phyloP scores from a whole-genome alignment of 2,797 vertebrate genomes.

The Pygocentrus nattereri region DNA sequence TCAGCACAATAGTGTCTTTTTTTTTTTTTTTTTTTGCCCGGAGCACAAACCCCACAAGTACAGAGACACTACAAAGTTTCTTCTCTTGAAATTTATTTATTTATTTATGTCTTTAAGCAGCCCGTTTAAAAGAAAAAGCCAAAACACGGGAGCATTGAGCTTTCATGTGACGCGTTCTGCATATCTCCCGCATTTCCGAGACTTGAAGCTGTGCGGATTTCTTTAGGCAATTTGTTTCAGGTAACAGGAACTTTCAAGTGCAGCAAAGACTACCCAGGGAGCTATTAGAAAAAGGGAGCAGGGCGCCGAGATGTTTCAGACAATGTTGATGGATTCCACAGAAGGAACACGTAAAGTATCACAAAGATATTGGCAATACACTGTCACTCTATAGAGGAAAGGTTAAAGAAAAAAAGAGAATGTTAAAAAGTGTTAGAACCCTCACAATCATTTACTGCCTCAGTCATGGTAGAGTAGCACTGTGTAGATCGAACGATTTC shows the following conservation, averaged over 20 bases:
- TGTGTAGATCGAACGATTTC: not conserved
- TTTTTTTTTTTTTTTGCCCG: conserved; percentile 77
- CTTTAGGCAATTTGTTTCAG: conserved; percentile 88
- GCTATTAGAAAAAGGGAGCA: conserved; percentile 74
- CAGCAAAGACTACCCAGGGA: conserved; percentile 81
- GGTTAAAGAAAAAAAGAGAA: not conserved
- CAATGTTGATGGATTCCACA: conserved; percentile 80
- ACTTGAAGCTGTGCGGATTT: conserved; percentile 76
- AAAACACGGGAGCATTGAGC: conserved; percentile 80
- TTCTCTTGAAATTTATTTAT: conserved; percentile 71
- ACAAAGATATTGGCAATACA: conserved; percentile 8
- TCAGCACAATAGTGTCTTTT: conserved; percentile 54
- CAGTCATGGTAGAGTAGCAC: not conserved
- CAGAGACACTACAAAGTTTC: conserved; percentile 81
- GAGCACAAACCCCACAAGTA: conserved; percentile 79
- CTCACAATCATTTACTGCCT: conserved; percentile 9
- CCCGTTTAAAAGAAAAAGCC: conserved; percentile 73
- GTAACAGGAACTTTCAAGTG: conserved; percentile 83
- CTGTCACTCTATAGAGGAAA: not conserved
- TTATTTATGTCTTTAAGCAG: conserved; percentile 71
- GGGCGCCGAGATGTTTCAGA: conserved; percentile 75
- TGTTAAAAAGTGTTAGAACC: not conserved
- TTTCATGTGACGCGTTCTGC: conserved; percentile 79
- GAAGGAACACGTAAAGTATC: conserved; percentile 71
- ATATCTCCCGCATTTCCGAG: conserved; percentile 73